Base-by-base conservation (phyloP, 2,113 vertebrate species). In the Melanerpes formicivorus region DNA sequence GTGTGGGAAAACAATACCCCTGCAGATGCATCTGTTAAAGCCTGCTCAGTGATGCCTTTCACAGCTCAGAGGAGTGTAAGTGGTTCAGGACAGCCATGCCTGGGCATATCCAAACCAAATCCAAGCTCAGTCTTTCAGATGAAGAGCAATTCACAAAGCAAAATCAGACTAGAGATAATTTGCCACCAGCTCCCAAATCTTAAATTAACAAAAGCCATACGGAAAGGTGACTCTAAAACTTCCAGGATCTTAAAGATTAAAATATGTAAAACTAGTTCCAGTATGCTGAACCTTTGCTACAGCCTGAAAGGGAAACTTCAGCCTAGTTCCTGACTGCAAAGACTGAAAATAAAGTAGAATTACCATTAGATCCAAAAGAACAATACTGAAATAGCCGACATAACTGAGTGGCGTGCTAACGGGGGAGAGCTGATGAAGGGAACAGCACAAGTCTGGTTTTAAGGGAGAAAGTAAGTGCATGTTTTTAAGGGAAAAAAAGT, bases 11-110 rank as follows among this genome's bases (percentile, higher is more conserved):
- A 40, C 29, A 56, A 66, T 27, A 26, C 3, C 34, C 25, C 29
- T 8, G 13, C 10, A 46, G 19, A 30, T 2, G 3, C 18, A 16
- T 37, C 56, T 0, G 0, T 7, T 48, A 74, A 66, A 66, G 11
- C 44, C 30, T 25, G 13, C 16, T 55, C 54, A 48, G 5, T 22
- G n/a, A 25, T 2, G 1, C 15, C 15, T 13, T 73, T 26, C 64
- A 2, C 50, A 5, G 18, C 23, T 46, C 2, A 0, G n/a, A 22
- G 11, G 34, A 81, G 34, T 29, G 6, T n/a, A 58, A 25, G 46
- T 14, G n/a, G 40, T 79, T 23, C 72, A 80, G 70, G 13, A 71
- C 9, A 12, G 17, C 11, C 54, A n/a, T 6, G 4, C 29, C 37
- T 32, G 5, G 18, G 42, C 5, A 64, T 56, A 85, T 54, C n/a